Evolutionary conservation across 2,113 vertebrate species (phyloP).

Genomic region (Hystrix brachyura): DNA sequence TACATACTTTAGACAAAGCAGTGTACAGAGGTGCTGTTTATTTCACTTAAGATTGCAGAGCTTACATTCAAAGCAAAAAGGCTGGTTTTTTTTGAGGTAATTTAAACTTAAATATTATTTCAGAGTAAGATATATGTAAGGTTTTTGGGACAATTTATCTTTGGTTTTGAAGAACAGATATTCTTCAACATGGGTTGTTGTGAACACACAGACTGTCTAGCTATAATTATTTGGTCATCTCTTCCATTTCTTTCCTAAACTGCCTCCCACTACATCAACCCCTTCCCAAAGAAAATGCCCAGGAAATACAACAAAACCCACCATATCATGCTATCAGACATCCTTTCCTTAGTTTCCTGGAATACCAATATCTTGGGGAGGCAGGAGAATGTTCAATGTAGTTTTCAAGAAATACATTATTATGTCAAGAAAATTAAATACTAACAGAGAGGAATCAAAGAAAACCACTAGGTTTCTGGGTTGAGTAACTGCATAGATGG

Average conservation of each 20-base stretch:
- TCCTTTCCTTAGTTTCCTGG: slow-evolving; percentile 58
- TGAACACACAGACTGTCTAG: slow-evolving; percentile 45
- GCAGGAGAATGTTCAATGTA: slow-evolving; percentile 49
- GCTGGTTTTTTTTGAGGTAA: slow-evolving; percentile 49
- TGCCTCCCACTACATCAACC: not conserved
- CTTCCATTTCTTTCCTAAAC: slow-evolving; percentile 13
- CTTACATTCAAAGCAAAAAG: slow-evolving; percentile 62
- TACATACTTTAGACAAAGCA: slow-evolving; percentile 73
- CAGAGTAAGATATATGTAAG: slow-evolving; percentile 32
- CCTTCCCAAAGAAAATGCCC: slow-evolving; percentile 49
- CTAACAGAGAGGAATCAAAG: not conserved
- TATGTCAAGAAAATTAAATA: slow-evolving; percentile 37
- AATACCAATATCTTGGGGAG: slow-evolving; percentile 73
- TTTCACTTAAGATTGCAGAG: slow-evolving; percentile 65
- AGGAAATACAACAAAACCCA: slow-evolving; percentile 26
- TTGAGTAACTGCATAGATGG: not conserved
- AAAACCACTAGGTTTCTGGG: not conserved
- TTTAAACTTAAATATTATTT: slow-evolving; percentile 72
- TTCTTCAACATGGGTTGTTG: slow-evolving; percentile 21
- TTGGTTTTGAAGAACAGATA: slow-evolving; percentile 41
- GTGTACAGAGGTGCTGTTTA: slow-evolving; percentile 71
- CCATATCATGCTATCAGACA: slow-evolving; percentile 10
- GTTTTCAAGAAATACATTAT: slow-evolving; percentile 55
- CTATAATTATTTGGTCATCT: slow-evolving; percentile 67
- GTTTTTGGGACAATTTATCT: not conserved